phyloP scores from a whole-genome alignment of 2,888 invertebrate species.

The Gonocerus acuteangulatus region DNA sequence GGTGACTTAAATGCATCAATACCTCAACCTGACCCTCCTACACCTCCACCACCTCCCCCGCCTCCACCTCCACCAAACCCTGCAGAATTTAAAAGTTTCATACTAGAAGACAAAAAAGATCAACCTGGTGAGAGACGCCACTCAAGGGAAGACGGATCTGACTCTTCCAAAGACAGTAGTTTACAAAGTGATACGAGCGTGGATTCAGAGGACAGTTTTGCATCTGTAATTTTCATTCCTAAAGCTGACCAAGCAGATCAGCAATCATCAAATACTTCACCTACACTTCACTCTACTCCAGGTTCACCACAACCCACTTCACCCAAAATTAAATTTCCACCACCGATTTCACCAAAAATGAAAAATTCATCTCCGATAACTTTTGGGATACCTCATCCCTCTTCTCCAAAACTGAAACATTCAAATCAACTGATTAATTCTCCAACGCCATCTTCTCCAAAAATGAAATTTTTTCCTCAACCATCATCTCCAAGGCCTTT shows the following conservation, averaged over 20 bases:
- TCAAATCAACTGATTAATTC: constrained; percentile 47
- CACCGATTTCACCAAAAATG: constrained; percentile 38
- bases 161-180: constrained; percentile 78
- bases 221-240: constrained; percentile 84
- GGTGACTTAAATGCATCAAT: constrained; percentile 35
- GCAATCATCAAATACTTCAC: constrained; percentile 47
- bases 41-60: constrained; percentile 33
- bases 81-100: constrained; percentile 26
- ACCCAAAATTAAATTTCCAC: constrained; percentile 38
- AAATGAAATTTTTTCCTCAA: constrained; percentile 62
- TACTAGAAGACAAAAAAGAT: constrained; percentile 47
- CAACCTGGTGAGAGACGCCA: constrained; percentile 59
- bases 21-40: constrained; percentile 35
- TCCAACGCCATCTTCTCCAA: constrained; percentile 68
- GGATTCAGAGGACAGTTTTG: constrained; percentile 88
- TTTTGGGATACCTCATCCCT: constrained; percentile 39
- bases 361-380: constrained; percentile 36
- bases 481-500: constrained; percentile 54
- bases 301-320: constrained; percentile 40
- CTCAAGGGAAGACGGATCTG: constrained; percentile 81
- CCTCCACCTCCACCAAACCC: constrained; percentile 32
- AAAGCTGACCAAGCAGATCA: constrained; percentile 59
- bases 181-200: constrained; percentile 89
- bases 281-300: constrained; percentile 44
- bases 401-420: constrained; percentile 40